Evolutionary conservation across 2,113 vertebrate genomes (phyloP), one percentile per base, ranked within the genome.

Genomic region (Callionymus lyra): DNA sequence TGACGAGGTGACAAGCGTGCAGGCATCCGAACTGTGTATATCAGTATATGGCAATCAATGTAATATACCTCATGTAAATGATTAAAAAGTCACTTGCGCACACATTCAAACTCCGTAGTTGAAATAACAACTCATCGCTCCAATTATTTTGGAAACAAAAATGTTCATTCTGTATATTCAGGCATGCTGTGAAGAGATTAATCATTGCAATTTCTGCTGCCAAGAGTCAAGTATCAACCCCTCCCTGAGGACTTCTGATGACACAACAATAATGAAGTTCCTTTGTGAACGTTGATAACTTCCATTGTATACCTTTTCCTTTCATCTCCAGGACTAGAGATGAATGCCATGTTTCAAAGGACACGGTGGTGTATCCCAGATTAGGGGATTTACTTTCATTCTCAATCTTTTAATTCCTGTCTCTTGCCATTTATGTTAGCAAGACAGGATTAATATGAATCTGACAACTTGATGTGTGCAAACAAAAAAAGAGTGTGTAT

Each of bases 361-460:
- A 31, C 1, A 34, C 8, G 34, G 42, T 45, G 47, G 16, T 56
- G 69, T 62, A 67, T 73, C 68, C 68, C 56, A 59, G 46, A 50
- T 71, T 41, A 63, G 50, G 53, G 58, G 56, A 68, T 70, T 65
- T 62, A 41, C 70, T 53, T 56, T 44, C 42, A 50, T 65, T 41
- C 47, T 44, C 34, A 38, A 47, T 52, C 51, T 31, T 44, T 58
- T 75, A 34, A 42, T 56, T 66, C 34, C 9, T 9, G 34, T 43
- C 6, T 9, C 10, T 14, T 14, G 6, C 21, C 6, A 16, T 33
- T 59, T 56, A 54, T 69, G 61, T 73, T 67, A 68, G 54, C 56
- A 55, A 56, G 52, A 58, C 54, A 47, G 45, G 44, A 60, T 70
- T 70, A 70, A 58, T 65, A 62, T 59, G 62, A 59, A 18, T 34